Evolutionary conservation across 2,888 invertebrate species (phyloP).

Genomic region (Drosophila peninsularis): DNA sequence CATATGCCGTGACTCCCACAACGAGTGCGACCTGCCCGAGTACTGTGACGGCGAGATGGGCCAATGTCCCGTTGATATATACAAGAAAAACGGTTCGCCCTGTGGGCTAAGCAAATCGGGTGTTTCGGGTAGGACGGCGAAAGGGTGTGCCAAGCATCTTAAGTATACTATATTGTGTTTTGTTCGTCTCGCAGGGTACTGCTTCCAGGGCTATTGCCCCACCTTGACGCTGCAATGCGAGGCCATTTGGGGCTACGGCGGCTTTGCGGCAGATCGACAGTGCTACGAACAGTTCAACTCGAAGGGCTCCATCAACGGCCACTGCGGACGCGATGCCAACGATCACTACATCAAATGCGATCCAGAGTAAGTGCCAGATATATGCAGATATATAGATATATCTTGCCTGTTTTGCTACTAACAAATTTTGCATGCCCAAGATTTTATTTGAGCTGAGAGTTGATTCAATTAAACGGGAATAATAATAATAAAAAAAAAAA

Average conservation of each 20-base stretch:
- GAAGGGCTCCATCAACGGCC: slow-evolving; percentile 97
- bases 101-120: slow-evolving; percentile 87
- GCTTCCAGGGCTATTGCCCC: slow-evolving; percentile 96
- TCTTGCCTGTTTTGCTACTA: not conserved
- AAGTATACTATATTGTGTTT: not conserved
- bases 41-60: slow-evolving; percentile 95
- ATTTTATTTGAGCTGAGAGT: not conserved
- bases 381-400: not conserved
- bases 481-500: too few species aligned
- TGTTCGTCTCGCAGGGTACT: slow-evolving; percentile 87
- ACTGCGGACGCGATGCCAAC: slow-evolving; percentile 93
- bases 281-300: slow-evolving; percentile 98
- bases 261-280: slow-evolving; percentile 91
- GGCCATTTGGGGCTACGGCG: slow-evolving; percentile 96
- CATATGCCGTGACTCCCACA: slow-evolving; percentile 93
- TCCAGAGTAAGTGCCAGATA: slow-evolving; percentile 88
- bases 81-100: slow-evolving; percentile 96
- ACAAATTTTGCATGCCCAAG: slow-evolving; percentile 11
- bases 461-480: too few species aligned
- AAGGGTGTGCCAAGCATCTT: not conserved
- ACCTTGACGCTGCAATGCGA: slow-evolving; percentile 95
- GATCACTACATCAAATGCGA: slow-evolving; percentile 94
- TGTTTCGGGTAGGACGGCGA: slow-evolving; percentile 75
- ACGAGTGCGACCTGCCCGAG: slow-evolving; percentile 98
- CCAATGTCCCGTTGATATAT: slow-evolving; percentile 94